A percentile compares a stretch with the other conserved stretches of the same genome.
phyloP scores from a whole-genome alignment of 2,797 vertebrate species.

The Pagetopsis macropterus region DNA sequence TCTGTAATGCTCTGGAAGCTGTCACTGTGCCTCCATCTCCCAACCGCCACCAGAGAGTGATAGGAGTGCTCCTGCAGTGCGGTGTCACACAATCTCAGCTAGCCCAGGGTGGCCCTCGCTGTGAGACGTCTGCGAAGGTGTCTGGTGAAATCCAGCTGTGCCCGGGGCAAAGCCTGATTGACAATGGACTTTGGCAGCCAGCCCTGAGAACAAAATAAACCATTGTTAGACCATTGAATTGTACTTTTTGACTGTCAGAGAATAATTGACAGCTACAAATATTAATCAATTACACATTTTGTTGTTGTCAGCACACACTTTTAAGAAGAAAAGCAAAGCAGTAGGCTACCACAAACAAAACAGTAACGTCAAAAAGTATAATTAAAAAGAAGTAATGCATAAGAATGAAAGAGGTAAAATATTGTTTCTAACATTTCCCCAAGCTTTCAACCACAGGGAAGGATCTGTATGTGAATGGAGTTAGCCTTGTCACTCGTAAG shows the following conservation, averaged over 20 bases:
- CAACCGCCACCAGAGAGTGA: conserved; percentile 15
- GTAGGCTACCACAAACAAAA: not conserved
- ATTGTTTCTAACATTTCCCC: not conserved
- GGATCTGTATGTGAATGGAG: not conserved
- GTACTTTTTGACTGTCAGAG: not conserved
- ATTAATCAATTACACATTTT: not conserved
- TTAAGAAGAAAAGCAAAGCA: not conserved
- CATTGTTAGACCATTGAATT: conserved; percentile 6
- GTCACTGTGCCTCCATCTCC: not conserved
- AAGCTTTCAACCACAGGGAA: not conserved
- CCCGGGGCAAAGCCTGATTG: conserved; percentile 80
- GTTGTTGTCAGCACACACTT: not conserved
- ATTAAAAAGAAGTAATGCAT: not conserved
- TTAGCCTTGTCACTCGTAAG: not conserved
- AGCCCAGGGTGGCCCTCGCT: conserved; percentile 16
- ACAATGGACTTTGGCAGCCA: conserved; percentile 86
- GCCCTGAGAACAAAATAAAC: conserved; percentile 76
- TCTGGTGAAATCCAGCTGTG: conserved; percentile 84
- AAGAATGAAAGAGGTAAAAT: not conserved
- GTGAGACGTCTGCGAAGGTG: conserved; percentile 80
- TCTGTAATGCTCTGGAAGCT: conserved; percentile 9
- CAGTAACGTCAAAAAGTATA: not conserved
- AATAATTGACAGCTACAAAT: not conserved
- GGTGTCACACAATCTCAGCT: conserved; percentile 26
- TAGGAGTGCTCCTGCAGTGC: conserved; percentile 2